Evolutionary conservation across 1,140 invertebrate species (phyloP), one percentile per base, ranked within the genome.

Genomic region (Maconellicoccus hirsutus): DNA sequence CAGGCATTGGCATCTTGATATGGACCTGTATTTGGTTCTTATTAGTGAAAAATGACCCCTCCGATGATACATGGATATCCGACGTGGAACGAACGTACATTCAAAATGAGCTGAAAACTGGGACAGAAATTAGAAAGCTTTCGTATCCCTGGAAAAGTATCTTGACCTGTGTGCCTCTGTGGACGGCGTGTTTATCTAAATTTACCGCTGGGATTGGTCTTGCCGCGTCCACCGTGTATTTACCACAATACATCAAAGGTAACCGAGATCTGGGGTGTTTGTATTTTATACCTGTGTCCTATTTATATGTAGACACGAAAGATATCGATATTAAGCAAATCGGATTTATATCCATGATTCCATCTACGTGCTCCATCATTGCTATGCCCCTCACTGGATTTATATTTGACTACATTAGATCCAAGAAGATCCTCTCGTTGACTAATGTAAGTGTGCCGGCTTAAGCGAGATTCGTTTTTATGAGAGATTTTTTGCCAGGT

Each of bases 51-150:
- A 89, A 92, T 74, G 85, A 84, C 10, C 93, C 93, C 0, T 86
- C 87, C 70, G 81, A 86, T 70, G 92, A 94, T 80, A 84, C 85
- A 1, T 80, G 82, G 23, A 94, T 94, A 70, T 84, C 86, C 0
- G 79, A 85, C 39, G 82, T 84, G 21, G 93, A 95, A 80, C 78
- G 90, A 1, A 85, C 87, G 69, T 93, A 91, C 75, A 91, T 95
- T 75, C 84, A 86, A 77, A 80, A 75, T 1, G 75, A 76, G 59
- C 22, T 69, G 7, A 52, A 52, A 6, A 16, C 4, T 52, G 16
- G 3, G 2, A 16, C 4, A 16, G 12, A 52, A 8, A 16, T 8
- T 16, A 16, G 2, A 52, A 52, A 52, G 42, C 10, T 52, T 8
- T 6, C 2, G 42, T 52, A 52, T 52, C 42, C 42, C 2, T 52